These are phyloP conservation scores for Hemicordylus capensis DNA, from an alignment of 2,113 vertebrate genomes.

Conservation along the genomic window DNA sequence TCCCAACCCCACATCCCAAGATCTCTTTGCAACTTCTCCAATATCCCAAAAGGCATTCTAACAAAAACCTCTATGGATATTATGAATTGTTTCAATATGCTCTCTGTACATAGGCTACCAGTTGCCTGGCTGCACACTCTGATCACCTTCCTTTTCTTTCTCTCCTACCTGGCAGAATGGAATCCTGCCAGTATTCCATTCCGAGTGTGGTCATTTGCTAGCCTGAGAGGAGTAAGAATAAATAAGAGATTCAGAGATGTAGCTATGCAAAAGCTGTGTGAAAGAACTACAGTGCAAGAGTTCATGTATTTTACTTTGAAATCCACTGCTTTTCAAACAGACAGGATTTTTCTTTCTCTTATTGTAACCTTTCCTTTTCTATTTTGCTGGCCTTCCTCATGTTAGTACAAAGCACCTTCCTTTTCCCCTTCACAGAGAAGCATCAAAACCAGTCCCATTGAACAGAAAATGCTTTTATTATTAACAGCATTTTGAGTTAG, in stretches of 20 bases:
- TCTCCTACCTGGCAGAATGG: not conserved
- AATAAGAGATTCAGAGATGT: not conserved
- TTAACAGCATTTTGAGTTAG: not conserved
- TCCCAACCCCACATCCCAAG: no score
- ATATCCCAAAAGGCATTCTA: no score
- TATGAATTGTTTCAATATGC: no score
- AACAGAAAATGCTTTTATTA: not conserved
- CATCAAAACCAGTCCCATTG: not conserved
- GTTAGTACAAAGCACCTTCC: not conserved
- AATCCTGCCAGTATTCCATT: no score
- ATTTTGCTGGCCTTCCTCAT: not conserved
- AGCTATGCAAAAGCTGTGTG: not conserved
- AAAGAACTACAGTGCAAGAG: not conserved
- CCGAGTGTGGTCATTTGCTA: no score
- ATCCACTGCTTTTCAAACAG: not conserved
- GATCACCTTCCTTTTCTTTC: no score
- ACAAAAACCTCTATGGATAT: no score
- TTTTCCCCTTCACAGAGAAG: not conserved
- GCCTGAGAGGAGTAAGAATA: no score
- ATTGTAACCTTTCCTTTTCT: not conserved
- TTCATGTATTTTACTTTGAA: not conserved
- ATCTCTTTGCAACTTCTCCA: no score
- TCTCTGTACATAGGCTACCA: no score
- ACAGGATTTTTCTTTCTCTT: not conserved
- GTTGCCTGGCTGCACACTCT: no score